Percentiles rank a stretch among this genome's conserved stretches.
phyloP scores from a whole-genome alignment of 2,113 vertebrate species.

The Leptodactylus fuscus region DNA sequence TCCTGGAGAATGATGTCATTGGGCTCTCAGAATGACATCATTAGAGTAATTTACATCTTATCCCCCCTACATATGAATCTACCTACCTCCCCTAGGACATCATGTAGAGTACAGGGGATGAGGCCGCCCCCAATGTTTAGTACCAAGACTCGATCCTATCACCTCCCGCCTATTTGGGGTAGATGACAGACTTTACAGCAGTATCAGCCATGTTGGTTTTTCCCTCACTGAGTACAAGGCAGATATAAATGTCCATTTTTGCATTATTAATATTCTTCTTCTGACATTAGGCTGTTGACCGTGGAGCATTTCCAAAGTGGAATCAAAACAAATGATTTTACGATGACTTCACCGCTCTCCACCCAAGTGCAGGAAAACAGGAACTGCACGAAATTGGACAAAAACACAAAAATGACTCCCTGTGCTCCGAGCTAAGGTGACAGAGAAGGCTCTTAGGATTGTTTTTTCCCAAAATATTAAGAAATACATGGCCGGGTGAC shows the following conservation, averaged over 20 bases:
- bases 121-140: background rate
- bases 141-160: too few relatives aligned
- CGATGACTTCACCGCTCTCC: slow-evolving; percentile 21
- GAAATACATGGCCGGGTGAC: too few relatives aligned
- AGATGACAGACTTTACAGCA: background rate
- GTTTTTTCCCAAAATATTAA: background rate
- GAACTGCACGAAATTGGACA: background rate
- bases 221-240: background rate
- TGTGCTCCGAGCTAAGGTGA: background rate
- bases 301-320: background rate
- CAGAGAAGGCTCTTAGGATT: background rate
- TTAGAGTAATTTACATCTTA: too few relatives aligned
- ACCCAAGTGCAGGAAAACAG: slow-evolving; percentile 17
- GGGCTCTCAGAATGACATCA: too few relatives aligned
- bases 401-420: background rate
- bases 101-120: too few relatives aligned
- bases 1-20: too few relatives aligned
- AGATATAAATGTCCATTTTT: background rate
- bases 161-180: too few relatives aligned
- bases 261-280: background rate
- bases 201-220: background rate
- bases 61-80: too few relatives aligned
- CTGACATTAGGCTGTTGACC: background rate
- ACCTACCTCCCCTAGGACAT: too few relatives aligned
- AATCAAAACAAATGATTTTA: slow-evolving; percentile 9